Evolutionary conservation across 2,797 vertebrate species (phyloP).

Genomic region (Danio aesculapii): DNA sequence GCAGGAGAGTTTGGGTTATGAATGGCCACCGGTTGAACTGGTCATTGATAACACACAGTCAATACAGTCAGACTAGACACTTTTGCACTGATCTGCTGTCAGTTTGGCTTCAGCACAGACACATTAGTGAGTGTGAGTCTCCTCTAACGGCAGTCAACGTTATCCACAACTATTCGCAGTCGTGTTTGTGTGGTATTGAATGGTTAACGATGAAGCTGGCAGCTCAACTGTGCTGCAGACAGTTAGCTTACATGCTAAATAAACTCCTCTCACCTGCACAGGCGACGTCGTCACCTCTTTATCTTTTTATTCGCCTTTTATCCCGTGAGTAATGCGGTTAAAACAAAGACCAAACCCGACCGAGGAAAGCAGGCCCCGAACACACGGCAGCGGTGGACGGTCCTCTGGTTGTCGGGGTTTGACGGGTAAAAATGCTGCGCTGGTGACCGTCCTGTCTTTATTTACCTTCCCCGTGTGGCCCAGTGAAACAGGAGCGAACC

Average conservation of each 20-base stretch:
- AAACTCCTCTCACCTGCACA: constrained; percentile 40
- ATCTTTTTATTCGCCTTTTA: constrained; percentile 6
- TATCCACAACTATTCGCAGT: neutral
- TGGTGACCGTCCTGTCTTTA: constrained; percentile 46
- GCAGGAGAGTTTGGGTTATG: neutral
- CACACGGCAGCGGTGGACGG: constrained; percentile 8
- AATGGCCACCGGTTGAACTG: neutral
- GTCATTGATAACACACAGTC: neutral
- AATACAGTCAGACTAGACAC: neutral
- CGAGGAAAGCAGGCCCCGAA: neutral
- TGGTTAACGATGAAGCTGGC: constrained; percentile 54
- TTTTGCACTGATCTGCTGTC: neutral
- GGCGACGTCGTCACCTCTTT: constrained; percentile 18
- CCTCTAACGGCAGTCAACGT: neutral
- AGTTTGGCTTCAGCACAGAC: constrained; percentile 1
- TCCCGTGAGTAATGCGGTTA: constrained; percentile 14
- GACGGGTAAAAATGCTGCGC: neutral
- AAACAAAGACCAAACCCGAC: constrained; percentile 18
- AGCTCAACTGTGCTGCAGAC: constrained; percentile 48
- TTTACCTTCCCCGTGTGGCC: constrained; percentile 72
- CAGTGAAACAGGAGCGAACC: constrained; percentile 64
- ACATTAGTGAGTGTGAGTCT: neutral
- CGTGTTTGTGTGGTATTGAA: neutral
- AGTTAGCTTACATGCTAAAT: constrained; percentile 49
- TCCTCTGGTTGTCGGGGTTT: neutral